A percentile compares a stretch with the other conserved stretches of the same genome.
These are phyloP conservation scores for Gopherus flavomarginatus DNA, from an alignment of 2,113 vertebrate genomes.

Conservation along the genomic window DNA sequence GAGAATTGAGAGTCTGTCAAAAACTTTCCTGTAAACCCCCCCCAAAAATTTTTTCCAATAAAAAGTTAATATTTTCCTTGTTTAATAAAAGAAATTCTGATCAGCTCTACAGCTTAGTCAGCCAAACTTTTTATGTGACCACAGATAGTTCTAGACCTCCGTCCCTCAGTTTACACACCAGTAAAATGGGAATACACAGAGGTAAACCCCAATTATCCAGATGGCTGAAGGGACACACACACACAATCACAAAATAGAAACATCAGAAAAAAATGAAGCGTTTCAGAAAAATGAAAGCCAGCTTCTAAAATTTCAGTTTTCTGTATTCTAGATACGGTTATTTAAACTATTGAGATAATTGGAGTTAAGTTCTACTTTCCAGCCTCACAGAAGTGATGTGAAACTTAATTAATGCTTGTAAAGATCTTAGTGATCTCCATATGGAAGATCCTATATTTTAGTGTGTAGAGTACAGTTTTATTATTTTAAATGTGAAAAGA, in stretches of 20 bases:
- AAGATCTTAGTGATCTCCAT: constrained; percentile 50
- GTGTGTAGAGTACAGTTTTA: not conserved
- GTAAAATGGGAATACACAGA: not conserved
- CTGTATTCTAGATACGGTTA: not conserved
- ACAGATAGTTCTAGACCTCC: not conserved
- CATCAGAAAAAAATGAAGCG: not conserved
- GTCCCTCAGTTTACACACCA: not conserved
- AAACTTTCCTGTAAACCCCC: not conserved
- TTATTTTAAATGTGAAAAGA: constrained; percentile 19
- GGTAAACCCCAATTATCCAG: not conserved
- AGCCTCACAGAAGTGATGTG: not conserved
- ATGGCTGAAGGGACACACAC: not conserved
- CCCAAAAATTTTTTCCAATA: not conserved
- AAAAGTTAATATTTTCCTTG: fast-evolving
- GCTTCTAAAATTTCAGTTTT: not conserved
- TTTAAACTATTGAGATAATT: not conserved
- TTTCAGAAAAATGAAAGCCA: not conserved
- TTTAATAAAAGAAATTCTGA: not conserved
- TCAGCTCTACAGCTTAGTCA: not conserved
- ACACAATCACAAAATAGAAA: not conserved
- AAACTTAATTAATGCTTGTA: constrained; percentile 52
- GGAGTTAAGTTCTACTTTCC: not conserved
- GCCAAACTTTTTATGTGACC: not conserved
- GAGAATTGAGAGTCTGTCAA: not conserved
- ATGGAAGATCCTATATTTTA: constrained; percentile 34